Evolutionary conservation across 1,140 invertebrate genomes (phyloP).

Genomic region (Aradophagus sp.): DNA sequence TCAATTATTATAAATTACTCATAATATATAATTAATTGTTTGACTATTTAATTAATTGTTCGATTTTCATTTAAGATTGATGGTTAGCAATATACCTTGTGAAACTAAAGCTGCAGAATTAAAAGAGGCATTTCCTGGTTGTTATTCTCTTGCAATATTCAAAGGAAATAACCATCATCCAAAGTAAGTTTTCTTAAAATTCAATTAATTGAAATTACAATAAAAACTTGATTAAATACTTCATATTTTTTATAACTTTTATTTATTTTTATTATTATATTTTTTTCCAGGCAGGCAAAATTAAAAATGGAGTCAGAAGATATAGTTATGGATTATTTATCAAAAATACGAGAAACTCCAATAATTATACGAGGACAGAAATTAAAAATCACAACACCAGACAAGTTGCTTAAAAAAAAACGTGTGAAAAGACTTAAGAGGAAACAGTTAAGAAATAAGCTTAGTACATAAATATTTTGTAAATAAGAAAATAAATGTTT

Average conservation of each 20-base stretch:
- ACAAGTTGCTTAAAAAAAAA: background rate
- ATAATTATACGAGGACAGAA: constrained; percentile 1
- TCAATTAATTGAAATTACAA: too few relatives aligned
- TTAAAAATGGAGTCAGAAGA: constrained; percentile 26
- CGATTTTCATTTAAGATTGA: constrained; percentile 5
- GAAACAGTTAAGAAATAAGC: too few relatives aligned
- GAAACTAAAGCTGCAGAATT: constrained; percentile 13
- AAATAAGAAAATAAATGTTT: too few relatives aligned
- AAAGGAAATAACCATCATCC: background rate
- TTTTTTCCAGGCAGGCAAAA: constrained; percentile 26
- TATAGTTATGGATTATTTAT: constrained; percentile 12
- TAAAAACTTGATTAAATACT: too few relatives aligned
- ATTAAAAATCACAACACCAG: constrained; percentile 4
- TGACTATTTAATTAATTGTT: background rate
- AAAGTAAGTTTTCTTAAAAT: constrained; percentile 15
- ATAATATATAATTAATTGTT: background rate
- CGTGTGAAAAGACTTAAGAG: background rate
- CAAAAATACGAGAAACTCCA: constrained; percentile 6
- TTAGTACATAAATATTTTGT: too few relatives aligned
- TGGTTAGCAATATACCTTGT: constrained; percentile 22
- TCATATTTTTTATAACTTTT: too few relatives aligned
- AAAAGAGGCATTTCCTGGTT: constrained; percentile 26
- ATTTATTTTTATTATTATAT: background rate
- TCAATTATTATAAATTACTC: background rate
- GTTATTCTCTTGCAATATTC: constrained; percentile 11